Evolutionary conservation across 2,888 invertebrate species (phyloP).

Genomic region (Heliconius hortense): DNA sequence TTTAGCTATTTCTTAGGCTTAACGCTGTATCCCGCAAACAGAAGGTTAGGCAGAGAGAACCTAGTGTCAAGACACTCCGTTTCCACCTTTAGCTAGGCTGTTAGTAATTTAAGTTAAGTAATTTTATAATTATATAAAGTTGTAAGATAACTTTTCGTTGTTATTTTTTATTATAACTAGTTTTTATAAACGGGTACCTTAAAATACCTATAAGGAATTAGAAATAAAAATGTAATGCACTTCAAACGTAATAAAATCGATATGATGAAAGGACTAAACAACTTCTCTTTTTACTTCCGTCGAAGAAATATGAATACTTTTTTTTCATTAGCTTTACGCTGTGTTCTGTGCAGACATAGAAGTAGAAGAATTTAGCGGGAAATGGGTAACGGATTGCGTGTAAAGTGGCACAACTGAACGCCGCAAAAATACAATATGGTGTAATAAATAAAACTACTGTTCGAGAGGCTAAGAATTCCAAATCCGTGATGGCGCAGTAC

Average conservation of each 20-base stretch:
- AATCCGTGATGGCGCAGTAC: too few relatives aligned
- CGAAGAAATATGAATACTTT: neutral
- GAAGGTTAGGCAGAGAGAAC: neutral
- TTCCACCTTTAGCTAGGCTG: too few relatives aligned
- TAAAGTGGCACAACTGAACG: too few relatives aligned
- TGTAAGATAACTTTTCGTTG: too few relatives aligned
- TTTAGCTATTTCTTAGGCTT: neutral
- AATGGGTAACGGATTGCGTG: too few relatives aligned
- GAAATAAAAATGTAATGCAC: constrained; percentile 20
- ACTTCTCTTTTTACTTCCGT: neutral
- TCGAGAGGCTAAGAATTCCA: too few relatives aligned
- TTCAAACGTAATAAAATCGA: constrained; percentile 22
- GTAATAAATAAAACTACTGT: too few relatives aligned
- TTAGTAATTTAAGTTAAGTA: too few relatives aligned
- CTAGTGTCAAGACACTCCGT: neutral
- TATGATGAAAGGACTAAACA: constrained; percentile 5
- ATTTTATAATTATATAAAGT: too few relatives aligned
- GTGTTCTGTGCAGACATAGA: too few relatives aligned
- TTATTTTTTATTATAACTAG: neutral
- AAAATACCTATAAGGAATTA: neutral
- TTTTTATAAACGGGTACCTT: neutral
- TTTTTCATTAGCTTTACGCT: neutral
- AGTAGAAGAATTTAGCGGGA: too few relatives aligned
- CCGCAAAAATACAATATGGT: too few relatives aligned
- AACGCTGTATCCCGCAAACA: neutral